Percentiles rank a stretch among this genome's conserved stretches.
phyloP scores from a whole-genome alignment of 2,113 vertebrate species.

The Ctenomys sociabilis region DNA sequence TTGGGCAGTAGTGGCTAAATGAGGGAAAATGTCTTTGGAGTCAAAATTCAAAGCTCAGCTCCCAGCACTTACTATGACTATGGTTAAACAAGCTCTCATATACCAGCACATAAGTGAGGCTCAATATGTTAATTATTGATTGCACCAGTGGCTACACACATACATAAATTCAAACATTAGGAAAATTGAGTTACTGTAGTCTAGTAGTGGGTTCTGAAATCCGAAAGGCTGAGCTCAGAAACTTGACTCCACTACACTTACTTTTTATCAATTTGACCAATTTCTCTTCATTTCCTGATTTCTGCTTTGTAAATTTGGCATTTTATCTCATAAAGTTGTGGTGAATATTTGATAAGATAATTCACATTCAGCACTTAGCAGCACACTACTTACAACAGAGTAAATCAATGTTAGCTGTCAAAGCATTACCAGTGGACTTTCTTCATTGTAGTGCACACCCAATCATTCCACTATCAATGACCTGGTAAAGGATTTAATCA shows the following conservation, averaged over 20 bases:
- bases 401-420: constrained; percentile 19
- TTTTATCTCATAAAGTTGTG: neutral
- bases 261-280: constrained; percentile 8
- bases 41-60: constrained; percentile 35
- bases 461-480: constrained; percentile 3
- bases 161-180: neutral
- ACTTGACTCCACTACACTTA: neutral
- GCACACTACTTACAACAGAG: neutral
- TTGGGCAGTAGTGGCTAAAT: too few relatives aligned
- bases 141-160: neutral
- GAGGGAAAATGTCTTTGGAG: neutral
- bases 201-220: neutral
- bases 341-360: constrained; percentile 55
- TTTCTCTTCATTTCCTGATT: neutral
- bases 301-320: neutral
- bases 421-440: neutral
- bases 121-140: neutral
- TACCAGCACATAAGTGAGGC: neutral
- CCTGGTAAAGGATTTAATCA: neutral
- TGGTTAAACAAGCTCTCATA: neutral
- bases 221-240: neutral
- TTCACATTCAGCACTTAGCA: neutral
- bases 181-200: neutral
- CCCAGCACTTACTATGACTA: neutral
- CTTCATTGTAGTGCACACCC: neutral